Conservation (phyloP, 2,113 vertebrate species). For the Sander vitreus region DNA sequence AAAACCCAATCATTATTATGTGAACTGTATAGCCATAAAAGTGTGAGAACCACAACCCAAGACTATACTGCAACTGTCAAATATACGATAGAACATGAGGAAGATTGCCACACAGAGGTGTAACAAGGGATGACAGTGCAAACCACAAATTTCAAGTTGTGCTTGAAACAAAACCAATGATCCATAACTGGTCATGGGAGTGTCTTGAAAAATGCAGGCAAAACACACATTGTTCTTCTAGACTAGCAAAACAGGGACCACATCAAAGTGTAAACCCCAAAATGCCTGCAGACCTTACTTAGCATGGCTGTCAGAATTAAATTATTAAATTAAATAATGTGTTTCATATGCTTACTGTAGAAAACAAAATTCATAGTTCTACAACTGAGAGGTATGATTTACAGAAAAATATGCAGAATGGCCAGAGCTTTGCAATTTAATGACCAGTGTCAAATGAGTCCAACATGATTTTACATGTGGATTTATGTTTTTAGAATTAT, state of each 20-base stretch:
- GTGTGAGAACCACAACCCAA: slow-evolving; percentile 15
- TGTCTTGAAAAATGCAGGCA: slow-evolving; percentile 15
- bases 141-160: not conserved
- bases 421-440: not conserved
- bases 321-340: slow-evolving; percentile 12
- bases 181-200: slow-evolving; percentile 12
- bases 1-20: slow-evolving; percentile 36
- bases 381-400: not conserved
- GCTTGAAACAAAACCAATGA: slow-evolving; percentile 27
- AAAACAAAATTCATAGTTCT: not conserved
- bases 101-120: not conserved
- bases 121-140: not conserved
- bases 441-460: not conserved
- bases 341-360: not conserved
- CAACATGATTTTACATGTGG: not conserved
- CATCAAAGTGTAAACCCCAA: slow-evolving; percentile 32
- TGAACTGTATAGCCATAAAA: slow-evolving; percentile 16
- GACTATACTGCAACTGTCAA: slow-evolving; percentile 8
- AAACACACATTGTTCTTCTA: slow-evolving; percentile 7
- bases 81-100: not conserved
- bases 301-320: slow-evolving; percentile 9
- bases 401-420: slow-evolving; percentile 6
- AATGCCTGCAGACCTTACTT: slow-evolving; percentile 5
- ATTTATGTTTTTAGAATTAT: not conserved
- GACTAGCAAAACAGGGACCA: slow-evolving; percentile 14